These are phyloP conservation scores for mouse (Mus musculus) DNA, from an alignment of 2,113 vertebrate genomes.

Conservation along the genomic window DNA sequence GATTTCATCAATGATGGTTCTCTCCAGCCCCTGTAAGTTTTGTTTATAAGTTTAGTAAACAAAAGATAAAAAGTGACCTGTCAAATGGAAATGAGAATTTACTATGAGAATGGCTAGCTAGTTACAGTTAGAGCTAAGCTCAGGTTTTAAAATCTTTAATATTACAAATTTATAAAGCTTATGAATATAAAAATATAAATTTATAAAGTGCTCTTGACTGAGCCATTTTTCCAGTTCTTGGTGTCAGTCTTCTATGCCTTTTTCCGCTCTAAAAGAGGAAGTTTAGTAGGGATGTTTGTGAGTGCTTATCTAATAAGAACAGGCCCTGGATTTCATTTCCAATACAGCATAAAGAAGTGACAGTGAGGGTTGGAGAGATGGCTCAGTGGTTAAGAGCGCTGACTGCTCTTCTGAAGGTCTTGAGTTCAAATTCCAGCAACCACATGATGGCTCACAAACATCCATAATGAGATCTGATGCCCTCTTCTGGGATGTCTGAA, in stretches of 20 bases:
- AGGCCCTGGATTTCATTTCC: not conserved
- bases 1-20: no score
- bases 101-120: not conserved
- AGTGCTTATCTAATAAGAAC: not conserved
- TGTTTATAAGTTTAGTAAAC: not conserved
- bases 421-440: no score
- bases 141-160: not conserved
- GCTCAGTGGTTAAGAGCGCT: no score
- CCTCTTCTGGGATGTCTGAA: no score
- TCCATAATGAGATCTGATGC: no score
- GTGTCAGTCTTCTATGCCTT: not conserved
- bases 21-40: not conserved
- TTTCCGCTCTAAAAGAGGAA: not conserved
- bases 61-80: not conserved
- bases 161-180: not conserved
- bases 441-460: no score
- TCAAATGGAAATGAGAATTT: not conserved
- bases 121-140: not conserved
- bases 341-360: not conserved
- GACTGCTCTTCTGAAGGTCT: no score
- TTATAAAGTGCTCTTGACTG: not conserved
- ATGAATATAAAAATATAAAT: not conserved
- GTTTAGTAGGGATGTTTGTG: not conserved
- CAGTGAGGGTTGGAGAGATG: not conserved
- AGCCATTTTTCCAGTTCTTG: not conserved